phyloP scores from a whole-genome alignment of 2,113 vertebrate species.

The Alligator mississippiensis region DNA sequence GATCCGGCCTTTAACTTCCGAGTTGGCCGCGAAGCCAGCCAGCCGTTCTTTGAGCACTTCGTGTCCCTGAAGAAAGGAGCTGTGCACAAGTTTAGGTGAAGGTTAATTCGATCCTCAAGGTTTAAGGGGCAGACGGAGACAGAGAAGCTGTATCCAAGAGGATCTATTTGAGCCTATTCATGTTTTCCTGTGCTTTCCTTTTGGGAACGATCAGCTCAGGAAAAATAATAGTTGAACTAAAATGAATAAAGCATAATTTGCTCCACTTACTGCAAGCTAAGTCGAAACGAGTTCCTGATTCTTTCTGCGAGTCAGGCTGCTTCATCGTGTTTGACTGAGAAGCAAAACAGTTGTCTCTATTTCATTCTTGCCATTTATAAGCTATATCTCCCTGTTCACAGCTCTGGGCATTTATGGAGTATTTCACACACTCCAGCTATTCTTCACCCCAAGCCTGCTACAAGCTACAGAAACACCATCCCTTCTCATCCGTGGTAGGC shows the following conservation, averaged over 20 bases:
- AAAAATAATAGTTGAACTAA: background rate
- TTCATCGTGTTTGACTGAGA: background rate
- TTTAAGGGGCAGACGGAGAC: background rate
- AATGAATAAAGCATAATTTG: background rate
- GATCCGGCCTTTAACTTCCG: background rate
- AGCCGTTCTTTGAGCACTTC: background rate
- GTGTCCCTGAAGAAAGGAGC: background rate
- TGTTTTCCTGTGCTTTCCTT: background rate
- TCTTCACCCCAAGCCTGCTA: background rate
- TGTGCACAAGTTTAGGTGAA: background rate
- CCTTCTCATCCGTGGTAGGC: background rate
- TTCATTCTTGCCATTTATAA: background rate
- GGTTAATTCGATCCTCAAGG: background rate
- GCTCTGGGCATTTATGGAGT: background rate
- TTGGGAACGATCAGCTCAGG: background rate
- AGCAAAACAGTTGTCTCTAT: background rate
- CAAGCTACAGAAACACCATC: background rate
- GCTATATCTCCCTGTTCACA: background rate
- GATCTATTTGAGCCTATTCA: background rate
- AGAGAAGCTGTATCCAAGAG: background rate
- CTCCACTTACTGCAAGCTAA: background rate
- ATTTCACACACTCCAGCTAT: background rate
- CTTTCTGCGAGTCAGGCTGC: background rate
- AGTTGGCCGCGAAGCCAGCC: background rate
- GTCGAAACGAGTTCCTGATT: background rate